Evolutionary conservation across 2,797 vertebrate species (phyloP).

Genomic region (Acanthurus lineatus): DNA sequence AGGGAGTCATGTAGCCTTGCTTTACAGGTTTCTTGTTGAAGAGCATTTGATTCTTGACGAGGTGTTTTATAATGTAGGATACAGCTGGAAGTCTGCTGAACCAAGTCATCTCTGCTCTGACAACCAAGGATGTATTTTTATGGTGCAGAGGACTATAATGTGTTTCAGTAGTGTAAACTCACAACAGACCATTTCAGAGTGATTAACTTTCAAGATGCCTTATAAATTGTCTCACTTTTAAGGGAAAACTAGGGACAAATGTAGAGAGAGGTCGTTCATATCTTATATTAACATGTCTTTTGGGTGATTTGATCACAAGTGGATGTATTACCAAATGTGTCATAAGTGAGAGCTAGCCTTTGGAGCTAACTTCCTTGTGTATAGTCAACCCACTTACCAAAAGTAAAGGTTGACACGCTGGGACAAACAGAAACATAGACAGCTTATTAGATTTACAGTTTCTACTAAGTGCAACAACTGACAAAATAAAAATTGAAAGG

Average conservation of each 20-base stretch:
- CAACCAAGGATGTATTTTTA: background rate
- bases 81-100: background rate
- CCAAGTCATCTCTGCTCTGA: slow-evolving; percentile 24
- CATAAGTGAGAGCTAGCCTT: no score
- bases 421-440: no score
- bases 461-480: no score
- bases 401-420: no score
- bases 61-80: background rate
- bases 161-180: slow-evolving; percentile 3
- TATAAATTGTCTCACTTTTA: slow-evolving; percentile 12
- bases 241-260: slow-evolving; percentile 7
- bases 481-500: no score
- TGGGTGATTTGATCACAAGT: no score
- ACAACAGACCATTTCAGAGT: slow-evolving; percentile 1
- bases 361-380: no score
- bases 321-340: no score
- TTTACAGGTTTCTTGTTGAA: slow-evolving; percentile 22
- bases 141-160: background rate
- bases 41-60: slow-evolving; percentile 37
- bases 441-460: no score
- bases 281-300: no score
- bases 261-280: background rate
- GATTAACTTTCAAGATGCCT: slow-evolving; percentile 1
- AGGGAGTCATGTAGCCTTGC: slow-evolving; percentile 33
- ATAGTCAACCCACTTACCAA: no score